Base-by-base conservation (phyloP, 1,140 invertebrate species). In the Hyles euphorbiae region DNA sequence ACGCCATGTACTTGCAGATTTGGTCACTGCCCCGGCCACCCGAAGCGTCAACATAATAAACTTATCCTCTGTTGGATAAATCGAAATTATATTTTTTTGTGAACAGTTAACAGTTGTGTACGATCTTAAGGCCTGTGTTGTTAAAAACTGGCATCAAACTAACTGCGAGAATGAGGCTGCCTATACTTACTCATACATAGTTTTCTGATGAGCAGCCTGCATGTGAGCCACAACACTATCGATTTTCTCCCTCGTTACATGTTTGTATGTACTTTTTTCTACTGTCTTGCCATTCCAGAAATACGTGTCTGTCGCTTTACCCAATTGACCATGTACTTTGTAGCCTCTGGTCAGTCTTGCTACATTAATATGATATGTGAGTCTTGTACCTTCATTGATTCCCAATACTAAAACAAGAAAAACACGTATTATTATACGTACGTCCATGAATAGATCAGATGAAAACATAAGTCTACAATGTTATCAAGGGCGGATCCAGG, bases 161-260 rank as follows among this genome's bases (percentile, higher is more conserved):
- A 22, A 22, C 22, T 22, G 22, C 22, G 22, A 22, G 22, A 22
- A 22, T 22, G 22, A 22, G n/a, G 5, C n/a, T 45, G 2, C n/a
- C n/a, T 61, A 61, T 71, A 91, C 93, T 91, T 92, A 96, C 94
- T 96, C 89, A 83, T 93, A 97, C 93, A 97, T 96, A 72, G 93
- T 91, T 65, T 91, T 92, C 81, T 97, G 96, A 86, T 97, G 95
- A 33, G 93, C 91, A 7, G 95, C 92, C 84, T 98, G 95, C 79
- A 96, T 93, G 3, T 93, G 89, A 5, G 94, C 90, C 43, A 96
- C 90, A 7, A 96, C 72, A 63, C 88, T 90, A 68, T 97, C 95
- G 7, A 98, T 87, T 59, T 92, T 90, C 34, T 79, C 81, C 58
- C 91, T 85, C 34, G 79, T 93, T 0, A 98, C 88, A 85, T 95